phyloP scores from a whole-genome alignment of 2,113 vertebrate species.

The Rhinoderma darwinii region DNA sequence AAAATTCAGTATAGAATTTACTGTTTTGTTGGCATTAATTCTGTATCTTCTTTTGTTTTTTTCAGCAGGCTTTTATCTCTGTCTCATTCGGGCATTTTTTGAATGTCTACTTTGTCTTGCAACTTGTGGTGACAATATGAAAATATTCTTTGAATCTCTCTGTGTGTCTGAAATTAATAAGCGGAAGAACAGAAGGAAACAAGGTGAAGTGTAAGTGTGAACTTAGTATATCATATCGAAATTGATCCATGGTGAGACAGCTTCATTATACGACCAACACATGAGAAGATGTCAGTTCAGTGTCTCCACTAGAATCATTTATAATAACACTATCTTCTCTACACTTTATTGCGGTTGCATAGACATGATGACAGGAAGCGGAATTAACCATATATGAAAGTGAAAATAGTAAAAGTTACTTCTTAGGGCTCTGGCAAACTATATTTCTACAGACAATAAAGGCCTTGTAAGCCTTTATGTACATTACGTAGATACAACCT shows the following conservation, averaged over 20 bases:
- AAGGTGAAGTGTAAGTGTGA: neutral
- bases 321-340: neutral
- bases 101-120: neutral
- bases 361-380: neutral
- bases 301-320: neutral
- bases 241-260: neutral
- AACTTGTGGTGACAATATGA: slow-evolving; percentile 2
- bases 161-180: slow-evolving; percentile 37
- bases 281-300: neutral
- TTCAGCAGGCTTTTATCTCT: neutral
- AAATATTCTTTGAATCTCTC: neutral
- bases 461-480: neutral
- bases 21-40: neutral
- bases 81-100: neutral
- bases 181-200: neutral
- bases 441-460: neutral
- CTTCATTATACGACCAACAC: slow-evolving; percentile 18
- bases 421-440: neutral
- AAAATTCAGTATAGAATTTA: neutral
- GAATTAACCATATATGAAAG: neutral
- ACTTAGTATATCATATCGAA: neutral
- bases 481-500: too few relatives aligned
- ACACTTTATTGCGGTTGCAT: neutral
- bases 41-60: neutral
- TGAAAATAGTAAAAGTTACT: neutral